These are phyloP conservation scores for Protonemura montana DNA, from an alignment of 2,888 invertebrate species.

Conservation along the genomic window DNA sequence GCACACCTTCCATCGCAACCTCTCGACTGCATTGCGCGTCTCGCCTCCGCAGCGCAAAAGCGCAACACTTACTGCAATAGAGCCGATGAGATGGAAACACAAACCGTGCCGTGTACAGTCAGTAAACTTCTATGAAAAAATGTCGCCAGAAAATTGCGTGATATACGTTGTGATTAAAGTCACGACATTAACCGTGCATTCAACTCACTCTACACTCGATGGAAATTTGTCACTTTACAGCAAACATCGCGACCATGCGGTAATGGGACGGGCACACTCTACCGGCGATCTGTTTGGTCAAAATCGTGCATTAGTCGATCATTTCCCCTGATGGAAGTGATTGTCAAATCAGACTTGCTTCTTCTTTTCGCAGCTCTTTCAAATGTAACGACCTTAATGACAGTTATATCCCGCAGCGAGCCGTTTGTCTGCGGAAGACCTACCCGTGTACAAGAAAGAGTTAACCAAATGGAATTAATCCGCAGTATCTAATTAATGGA, in stretches of 20 bases:
- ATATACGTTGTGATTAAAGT: not conserved
- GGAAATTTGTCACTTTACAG: conserved; percentile 4
- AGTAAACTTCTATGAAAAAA: not conserved
- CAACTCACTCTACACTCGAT: not conserved
- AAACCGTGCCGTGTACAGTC: not conserved
- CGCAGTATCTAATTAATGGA: not conserved
- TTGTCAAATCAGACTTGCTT: not conserved
- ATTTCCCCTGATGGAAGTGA: not conserved
- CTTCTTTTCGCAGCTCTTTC: not conserved
- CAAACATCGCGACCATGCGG: not conserved
- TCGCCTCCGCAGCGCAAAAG: not conserved
- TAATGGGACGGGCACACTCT: not conserved
- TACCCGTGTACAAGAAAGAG: not conserved
- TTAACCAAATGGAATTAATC: not conserved
- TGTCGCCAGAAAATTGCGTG: not conserved
- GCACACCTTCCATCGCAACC: not conserved
- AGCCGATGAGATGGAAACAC: not conserved
- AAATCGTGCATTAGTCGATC: not conserved
- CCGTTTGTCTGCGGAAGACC: not conserved
- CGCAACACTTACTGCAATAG: not conserved
- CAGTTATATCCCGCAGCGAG: not conserved
- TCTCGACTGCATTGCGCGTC: not conserved
- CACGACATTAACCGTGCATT: not conserved
- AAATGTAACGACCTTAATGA: not conserved
- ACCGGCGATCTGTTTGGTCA: not conserved